Evolutionary conservation across 2,797 vertebrate species (phyloP), one percentile per base, ranked within the genome.

Genomic region (Rallus crepitans): DNA sequence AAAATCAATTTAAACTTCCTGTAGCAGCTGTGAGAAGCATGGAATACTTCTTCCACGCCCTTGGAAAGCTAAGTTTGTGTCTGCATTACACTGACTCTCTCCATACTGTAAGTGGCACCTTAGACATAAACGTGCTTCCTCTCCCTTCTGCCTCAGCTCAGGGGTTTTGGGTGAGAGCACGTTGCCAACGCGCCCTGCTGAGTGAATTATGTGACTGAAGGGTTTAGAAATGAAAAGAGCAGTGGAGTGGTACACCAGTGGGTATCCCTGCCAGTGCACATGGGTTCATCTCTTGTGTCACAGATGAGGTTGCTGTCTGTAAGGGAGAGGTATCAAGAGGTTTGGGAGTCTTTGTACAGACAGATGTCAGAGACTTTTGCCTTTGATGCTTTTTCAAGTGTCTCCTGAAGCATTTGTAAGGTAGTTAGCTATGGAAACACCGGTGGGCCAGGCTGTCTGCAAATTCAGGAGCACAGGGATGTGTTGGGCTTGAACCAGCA

Each of bases 1-100:
- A 82, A 95, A 96, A 97, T 94, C 87, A 75, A 94, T 96, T 94
- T 90, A 83, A 96, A 85, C 68, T 91, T 96, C 69, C 77, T 61
- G 78, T 65, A 66, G 87, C 60, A 90, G 82, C 76, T 35, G 3
- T 6, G 53, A 61, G 82, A 52, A 84, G 70, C 47, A 6, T 3
- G 18, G 27, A 12, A 1, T 19, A 28, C 80, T 55, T 90, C 65
- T 79, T 21, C 50, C 27, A 12, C 19, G 12, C 16, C 60, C 57
- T 78, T 31, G 56, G 42, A 82, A 79, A 40, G 68, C 68, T 10
- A 78, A 48, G 24, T 10, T 42, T 39, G 27, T 63, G 45, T 31
- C 66, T 82, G 52, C 15, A 8, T 68, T 19, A 1, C 25, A 7
- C 7, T 1, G 1, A 19, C 20, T 9, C 37, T 1, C 56, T 75